Evolutionary conservation across 2,797 vertebrate species (phyloP), one percentile per base, ranked within the genome.

Genomic region (Pantherophis vulpinus): DNA sequence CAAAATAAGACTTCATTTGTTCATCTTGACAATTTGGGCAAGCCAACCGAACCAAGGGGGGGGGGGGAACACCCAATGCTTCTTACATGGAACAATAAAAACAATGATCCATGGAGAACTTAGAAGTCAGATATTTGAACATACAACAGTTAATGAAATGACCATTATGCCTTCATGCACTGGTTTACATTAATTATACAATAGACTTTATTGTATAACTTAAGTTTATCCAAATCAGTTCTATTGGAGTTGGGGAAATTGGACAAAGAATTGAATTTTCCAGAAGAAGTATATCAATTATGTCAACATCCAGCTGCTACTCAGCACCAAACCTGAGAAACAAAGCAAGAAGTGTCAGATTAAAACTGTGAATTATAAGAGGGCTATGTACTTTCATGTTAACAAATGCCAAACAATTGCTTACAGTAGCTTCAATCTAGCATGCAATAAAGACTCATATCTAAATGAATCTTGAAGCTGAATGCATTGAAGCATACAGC

Each of bases 1-100:
- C 90, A 79, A 93, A 83, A 56, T 88, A 55, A 42, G 6, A n/a
- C 47, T 70, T 60, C 29, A 93, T 93, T 83, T 88, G 74, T 93
- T 86, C 56, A 91, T 61, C 79, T 61, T 91, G 66, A n/a, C 70
- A 79, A 25, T 29, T 14, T 91, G 14, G 10, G n/a, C 56, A 93
- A 18, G 86, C 63, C 93, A 91, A 74, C n/a, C 66, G 88, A 58
- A 83, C 79, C 25, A n/a, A 37, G 11, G 10, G 47, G 47, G 10
- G 47, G 47, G 47, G 47, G 7, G 1, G 1, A 9, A 1, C n/a
- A 32, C 29, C 63, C 54, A 54, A 54, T 42, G 23, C 25, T 10
- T 93, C 87, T 92, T 61, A 79, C 18, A 93, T 42, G 59, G 13
- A 59, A 70, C 29, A 59, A 60, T 87, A 60, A 51, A 60, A 74